Percentiles rank a stretch among this genome's conserved stretches.
Evolutionary conservation across 2,113 vertebrate genomes (phyloP).

Genomic region (Ancistrus triradiatus): DNA sequence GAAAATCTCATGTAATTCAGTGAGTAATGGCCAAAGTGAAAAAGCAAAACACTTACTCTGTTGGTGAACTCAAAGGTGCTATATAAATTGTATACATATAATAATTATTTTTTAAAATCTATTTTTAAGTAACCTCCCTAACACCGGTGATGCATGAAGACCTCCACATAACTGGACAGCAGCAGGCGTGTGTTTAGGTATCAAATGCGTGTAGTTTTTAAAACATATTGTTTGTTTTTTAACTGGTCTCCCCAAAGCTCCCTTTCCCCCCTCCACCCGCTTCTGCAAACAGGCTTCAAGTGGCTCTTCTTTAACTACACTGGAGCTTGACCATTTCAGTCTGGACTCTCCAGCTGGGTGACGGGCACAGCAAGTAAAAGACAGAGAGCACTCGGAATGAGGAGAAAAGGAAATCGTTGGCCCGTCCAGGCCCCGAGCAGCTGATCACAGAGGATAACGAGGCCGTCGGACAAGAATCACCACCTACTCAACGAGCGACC

Average conservation of each 20-base stretch:
- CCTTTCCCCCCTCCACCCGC: not conserved
- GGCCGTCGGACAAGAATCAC: slow-evolving; percentile 9
- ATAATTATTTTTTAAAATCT: too few relatives aligned
- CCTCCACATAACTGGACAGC: too few relatives aligned
- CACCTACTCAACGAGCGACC: not conserved
- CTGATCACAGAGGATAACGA: slow-evolving; percentile 45
- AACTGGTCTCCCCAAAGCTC: not conserved
- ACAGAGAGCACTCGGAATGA: not conserved
- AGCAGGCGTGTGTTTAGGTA: too few relatives aligned
- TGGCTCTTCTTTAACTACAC: slow-evolving; percentile 43
- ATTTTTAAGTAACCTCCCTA: too few relatives aligned
- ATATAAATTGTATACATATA: too few relatives aligned
- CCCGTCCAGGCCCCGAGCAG: slow-evolving; percentile 34
- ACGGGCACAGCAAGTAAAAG: not conserved
- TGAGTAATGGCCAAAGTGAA: too few relatives aligned
- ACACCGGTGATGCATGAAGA: too few relatives aligned
- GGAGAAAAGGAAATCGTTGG: slow-evolving; percentile 23
- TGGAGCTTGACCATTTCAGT: slow-evolving; percentile 38
- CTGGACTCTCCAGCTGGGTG: slow-evolving; percentile 40
- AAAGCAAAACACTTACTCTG: too few relatives aligned
- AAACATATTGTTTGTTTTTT: too few relatives aligned
- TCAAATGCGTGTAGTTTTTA: too few relatives aligned
- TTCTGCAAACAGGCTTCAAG: slow-evolving; percentile 34
- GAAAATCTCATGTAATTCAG: too few relatives aligned
- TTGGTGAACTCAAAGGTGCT: too few relatives aligned